Evolutionary conservation across 2,113 vertebrate genomes (phyloP).

Genomic region (Riparia riparia): DNA sequence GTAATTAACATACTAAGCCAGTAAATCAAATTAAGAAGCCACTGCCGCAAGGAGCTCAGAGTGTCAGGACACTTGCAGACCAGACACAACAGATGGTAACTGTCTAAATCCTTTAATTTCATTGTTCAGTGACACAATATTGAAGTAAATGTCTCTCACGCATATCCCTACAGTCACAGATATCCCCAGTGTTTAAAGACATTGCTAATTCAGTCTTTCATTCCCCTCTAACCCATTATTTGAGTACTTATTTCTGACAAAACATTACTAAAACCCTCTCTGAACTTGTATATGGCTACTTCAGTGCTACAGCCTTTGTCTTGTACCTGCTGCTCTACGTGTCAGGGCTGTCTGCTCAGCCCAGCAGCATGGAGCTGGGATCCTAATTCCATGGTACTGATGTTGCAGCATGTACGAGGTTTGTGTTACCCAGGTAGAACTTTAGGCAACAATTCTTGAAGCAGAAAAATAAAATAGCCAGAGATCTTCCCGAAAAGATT

Average conservation of each 20-base stretch:
- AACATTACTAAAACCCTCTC: not conserved
- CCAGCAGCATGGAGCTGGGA: not conserved
- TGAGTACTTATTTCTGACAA: not conserved
- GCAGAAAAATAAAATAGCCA: not conserved
- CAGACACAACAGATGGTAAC: constrained; percentile 64
- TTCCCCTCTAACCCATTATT: not conserved
- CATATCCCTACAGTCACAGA: not conserved
- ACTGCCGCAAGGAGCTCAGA: constrained; percentile 35
- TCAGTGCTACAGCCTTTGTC: not conserved
- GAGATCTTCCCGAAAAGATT: not conserved
- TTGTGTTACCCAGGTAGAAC: not conserved
- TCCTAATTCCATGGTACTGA: not conserved
- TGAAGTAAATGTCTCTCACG: constrained; percentile 52
- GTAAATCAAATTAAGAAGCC: constrained; percentile 71
- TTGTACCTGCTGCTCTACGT: accelerated
- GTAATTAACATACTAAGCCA: constrained; percentile 63
- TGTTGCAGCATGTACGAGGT: accelerated
- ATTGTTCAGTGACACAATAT: constrained; percentile 59
- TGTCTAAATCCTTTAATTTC: constrained; percentile 62
- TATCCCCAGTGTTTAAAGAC: constrained; percentile 5
- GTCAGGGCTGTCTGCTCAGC: not conserved
- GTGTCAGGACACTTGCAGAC: constrained; percentile 38
- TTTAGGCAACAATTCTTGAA: not conserved
- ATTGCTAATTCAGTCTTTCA: not conserved
- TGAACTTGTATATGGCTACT: not conserved